These are phyloP conservation scores for Brachylomia viminalis DNA, from an alignment of 2,888 invertebrate species.

Conservation along the genomic window DNA sequence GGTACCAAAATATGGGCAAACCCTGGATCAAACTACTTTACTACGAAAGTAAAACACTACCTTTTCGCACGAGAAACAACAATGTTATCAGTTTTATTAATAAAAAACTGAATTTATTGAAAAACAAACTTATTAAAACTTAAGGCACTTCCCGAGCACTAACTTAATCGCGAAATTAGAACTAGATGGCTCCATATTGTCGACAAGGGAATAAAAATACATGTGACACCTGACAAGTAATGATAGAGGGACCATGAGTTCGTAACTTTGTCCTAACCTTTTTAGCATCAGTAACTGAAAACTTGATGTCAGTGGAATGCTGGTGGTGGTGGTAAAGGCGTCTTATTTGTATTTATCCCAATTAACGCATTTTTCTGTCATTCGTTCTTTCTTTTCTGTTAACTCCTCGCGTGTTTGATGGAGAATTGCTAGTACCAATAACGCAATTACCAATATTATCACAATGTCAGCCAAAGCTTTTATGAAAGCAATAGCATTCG, in stretches of 20 bases:
- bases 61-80: background rate
- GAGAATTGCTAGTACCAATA: too few relatives aligned
- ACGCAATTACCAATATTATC: too few relatives aligned
- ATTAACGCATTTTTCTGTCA: too few relatives aligned
- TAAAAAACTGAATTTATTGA: background rate
- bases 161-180: slow-evolving; percentile 41
- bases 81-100: background rate
- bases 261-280: background rate
- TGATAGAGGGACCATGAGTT: slow-evolving; percentile 33
- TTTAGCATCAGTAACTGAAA: background rate
- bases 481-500: too few relatives aligned
- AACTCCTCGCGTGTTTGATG: too few relatives aligned
- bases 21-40: background rate
- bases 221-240: slow-evolving; percentile 13
- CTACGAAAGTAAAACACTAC: background rate
- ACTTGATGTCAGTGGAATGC: background rate
- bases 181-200: slow-evolving; percentile 34
- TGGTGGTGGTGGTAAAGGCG: too few relatives aligned
- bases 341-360: too few relatives aligned
- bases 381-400: too few relatives aligned
- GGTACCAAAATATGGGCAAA: background rate
- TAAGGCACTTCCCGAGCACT: background rate
- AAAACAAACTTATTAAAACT: background rate
- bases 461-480: too few relatives aligned
- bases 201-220: slow-evolving; percentile 43